Conservation (phyloP, 1,140 invertebrate species). For the Goniozus legneri region DNA sequence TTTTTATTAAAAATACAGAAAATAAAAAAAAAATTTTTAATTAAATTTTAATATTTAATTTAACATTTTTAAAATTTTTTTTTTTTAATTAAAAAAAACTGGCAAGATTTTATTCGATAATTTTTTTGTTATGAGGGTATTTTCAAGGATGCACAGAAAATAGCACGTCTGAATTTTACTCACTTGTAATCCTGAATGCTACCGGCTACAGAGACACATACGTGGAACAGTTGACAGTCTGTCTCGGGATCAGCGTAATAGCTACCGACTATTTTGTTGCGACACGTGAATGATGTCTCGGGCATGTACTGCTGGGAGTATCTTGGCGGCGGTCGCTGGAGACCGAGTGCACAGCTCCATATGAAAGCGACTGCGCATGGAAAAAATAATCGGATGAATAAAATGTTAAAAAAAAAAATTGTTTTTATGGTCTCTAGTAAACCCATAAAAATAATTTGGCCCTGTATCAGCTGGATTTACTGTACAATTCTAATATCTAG, state of each 20-base stretch:
- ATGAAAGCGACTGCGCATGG: no score
- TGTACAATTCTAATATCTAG: no score
- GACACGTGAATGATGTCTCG: constrained; percentile 80
- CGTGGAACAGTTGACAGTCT: constrained; percentile 89
- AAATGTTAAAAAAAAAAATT: no score
- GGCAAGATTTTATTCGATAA: neutral
- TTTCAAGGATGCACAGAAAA: neutral
- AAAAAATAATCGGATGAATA: no score
- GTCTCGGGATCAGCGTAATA: constrained; percentile 90
- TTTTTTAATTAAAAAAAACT: neutral
- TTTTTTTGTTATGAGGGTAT: neutral
- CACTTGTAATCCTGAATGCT: constrained; percentile 51
- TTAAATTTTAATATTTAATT: no score
- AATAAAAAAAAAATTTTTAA: no score
- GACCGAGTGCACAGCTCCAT: constrained; percentile 38
- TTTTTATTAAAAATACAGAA: no score
- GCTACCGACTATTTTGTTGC: constrained; percentile 82
- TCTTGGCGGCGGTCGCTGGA: constrained; percentile 62
- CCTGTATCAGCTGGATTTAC: no score
- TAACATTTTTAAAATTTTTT: constrained; percentile 13
- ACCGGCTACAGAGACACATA: constrained; percentile 79
- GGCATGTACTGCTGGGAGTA: constrained; percentile 79
- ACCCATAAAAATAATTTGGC: no score
- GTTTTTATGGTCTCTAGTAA: no score
- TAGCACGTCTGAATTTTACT: constrained; percentile 11